Evolutionary conservation across 2,113 vertebrate species (phyloP).

Genomic region (Paradisaea rubra): DNA sequence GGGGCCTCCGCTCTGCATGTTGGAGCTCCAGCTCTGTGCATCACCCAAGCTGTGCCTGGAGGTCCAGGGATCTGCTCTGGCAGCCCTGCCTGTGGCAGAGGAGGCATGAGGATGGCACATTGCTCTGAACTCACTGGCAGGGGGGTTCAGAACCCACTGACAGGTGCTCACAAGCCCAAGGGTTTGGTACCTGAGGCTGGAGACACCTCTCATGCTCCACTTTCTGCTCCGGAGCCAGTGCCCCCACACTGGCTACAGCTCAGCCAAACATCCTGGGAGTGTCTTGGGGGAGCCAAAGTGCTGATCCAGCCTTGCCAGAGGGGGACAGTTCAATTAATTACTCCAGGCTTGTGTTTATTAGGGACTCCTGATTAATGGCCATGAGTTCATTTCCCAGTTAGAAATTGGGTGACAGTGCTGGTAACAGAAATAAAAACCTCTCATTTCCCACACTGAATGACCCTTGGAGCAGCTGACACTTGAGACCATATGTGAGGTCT

Average conservation of each 20-base stretch:
- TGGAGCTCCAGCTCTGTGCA: neutral
- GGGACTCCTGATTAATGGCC: neutral
- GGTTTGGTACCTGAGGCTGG: neutral
- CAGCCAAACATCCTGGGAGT: neutral
- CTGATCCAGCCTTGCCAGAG: neutral
- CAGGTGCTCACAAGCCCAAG: neutral
- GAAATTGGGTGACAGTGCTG: neutral
- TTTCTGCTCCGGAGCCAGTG: rapidly evolving
- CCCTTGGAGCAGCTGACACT: neutral
- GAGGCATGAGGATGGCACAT: rapidly evolving
- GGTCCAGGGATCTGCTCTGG: neutral
- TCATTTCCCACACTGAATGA: neutral
- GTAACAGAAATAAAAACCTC: neutral
- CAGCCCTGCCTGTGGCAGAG: neutral
- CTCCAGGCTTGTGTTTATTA: neutral
- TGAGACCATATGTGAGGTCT: neutral
- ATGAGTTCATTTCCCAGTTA: neutral
- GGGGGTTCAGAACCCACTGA: neutral
- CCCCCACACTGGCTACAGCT: rapidly evolving
- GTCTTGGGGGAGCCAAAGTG: neutral
- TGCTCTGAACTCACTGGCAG: neutral
- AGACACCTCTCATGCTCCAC: rapidly evolving
- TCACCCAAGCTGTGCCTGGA: neutral
- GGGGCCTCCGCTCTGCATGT: rapidly evolving
- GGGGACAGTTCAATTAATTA: neutral